Evolutionary conservation across 2,113 vertebrate species (phyloP).

Genomic region (Dasypus novemcinctus): DNA sequence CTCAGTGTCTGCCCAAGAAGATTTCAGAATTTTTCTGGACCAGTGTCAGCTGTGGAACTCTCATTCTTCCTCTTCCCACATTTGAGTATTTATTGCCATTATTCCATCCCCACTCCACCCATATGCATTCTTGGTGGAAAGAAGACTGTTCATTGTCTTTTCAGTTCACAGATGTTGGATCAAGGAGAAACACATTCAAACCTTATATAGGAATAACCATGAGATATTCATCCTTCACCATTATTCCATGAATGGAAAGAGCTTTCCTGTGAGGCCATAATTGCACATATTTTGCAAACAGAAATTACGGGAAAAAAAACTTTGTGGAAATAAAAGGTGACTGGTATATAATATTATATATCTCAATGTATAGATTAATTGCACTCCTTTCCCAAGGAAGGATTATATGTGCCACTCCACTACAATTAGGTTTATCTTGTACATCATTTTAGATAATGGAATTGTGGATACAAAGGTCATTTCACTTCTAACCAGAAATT

Average conservation of each 20-base stretch:
- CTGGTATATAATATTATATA: background rate
- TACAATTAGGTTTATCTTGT: background rate
- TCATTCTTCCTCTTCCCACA: background rate
- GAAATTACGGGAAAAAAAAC: background rate
- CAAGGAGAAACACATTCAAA: background rate
- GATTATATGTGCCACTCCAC: background rate
- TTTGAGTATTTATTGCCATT: background rate
- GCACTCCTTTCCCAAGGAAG: background rate
- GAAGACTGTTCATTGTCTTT: background rate
- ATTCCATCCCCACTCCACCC: background rate
- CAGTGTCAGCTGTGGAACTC: background rate
- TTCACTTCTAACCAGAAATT: background rate
- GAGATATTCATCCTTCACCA: background rate
- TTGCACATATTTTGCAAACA: background rate
- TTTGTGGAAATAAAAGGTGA: background rate
- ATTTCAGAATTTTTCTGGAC: background rate
- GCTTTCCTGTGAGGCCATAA: background rate
- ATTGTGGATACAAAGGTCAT: background rate
- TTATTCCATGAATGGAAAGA: background rate
- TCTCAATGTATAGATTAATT: background rate
- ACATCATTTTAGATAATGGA: background rate
- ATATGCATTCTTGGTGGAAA: background rate
- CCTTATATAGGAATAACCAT: background rate
- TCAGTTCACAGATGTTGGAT: background rate
- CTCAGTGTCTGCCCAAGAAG: background rate